phyloP scores from a whole-genome alignment of 2,113 vertebrate species.

The Clarias batrachus region DNA sequence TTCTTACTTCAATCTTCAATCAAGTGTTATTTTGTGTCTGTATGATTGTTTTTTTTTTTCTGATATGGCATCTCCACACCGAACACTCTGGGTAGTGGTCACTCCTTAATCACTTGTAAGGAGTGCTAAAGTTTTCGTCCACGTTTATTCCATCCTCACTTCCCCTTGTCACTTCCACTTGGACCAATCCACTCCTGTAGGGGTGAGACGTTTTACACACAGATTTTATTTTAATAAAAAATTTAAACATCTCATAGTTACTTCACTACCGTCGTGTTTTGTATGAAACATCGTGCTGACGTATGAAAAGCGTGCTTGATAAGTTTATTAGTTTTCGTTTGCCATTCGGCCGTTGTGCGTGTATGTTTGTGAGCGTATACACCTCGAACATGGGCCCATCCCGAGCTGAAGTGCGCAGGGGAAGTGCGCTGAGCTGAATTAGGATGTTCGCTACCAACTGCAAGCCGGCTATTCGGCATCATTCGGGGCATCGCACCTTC shows the following conservation, averaged over 20 bases:
- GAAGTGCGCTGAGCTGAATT: slow-evolving; percentile 3
- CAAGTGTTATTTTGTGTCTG: background rate
- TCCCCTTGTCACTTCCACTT: background rate
- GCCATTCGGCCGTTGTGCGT: background rate
- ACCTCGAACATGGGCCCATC: slow-evolving; percentile 20
- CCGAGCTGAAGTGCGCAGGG: slow-evolving; percentile 39
- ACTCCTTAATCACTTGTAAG: background rate
- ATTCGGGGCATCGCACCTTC: slow-evolving; percentile 31
- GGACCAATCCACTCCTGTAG: background rate
- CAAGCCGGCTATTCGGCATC: slow-evolving; percentile 49
- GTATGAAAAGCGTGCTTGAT: background rate
- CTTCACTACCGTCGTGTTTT: background rate
- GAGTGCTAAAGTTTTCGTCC: background rate
- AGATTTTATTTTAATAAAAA: background rate
- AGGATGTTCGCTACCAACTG: background rate
- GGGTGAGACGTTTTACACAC: background rate
- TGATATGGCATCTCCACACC: background rate
- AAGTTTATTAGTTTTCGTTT: background rate
- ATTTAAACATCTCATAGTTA: background rate
- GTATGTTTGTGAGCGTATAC: too few relatives aligned
- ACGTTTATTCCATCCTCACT: slow-evolving; percentile 1
- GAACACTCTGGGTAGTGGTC: background rate
- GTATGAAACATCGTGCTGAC: rapidly evolving
- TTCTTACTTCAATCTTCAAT: background rate
- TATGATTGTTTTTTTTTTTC: background rate